A percentile compares a stretch with the other conserved stretches of the same genome.
These are phyloP conservation scores for Diabrotica virgifera DNA, from an alignment of 1,140 invertebrate genomes.

Conservation along the genomic window DNA sequence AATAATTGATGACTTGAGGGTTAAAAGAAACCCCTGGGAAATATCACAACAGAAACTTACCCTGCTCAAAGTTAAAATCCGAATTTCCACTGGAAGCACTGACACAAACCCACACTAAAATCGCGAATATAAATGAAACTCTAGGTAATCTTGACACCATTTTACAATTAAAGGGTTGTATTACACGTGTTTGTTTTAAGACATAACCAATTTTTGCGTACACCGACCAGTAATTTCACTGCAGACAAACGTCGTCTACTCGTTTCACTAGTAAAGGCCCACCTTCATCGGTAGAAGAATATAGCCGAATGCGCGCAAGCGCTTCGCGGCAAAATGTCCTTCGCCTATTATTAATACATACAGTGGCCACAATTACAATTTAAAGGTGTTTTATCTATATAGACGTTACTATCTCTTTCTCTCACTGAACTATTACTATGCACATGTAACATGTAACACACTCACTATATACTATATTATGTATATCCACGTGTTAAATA, in stretches of 20 bases:
- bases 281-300: conserved; percentile 30
- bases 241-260: conserved; percentile 27
- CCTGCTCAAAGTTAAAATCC: conserved; percentile 29
- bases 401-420: background rate
- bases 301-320: conserved; percentile 17
- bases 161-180: conserved; percentile 22
- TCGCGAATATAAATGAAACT: conserved; percentile 21
- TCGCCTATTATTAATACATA: conserved; percentile 14
- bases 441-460: too few relatives aligned
- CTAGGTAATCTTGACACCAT: conserved; percentile 33
- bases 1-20: background rate
- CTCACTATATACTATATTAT: too few relatives aligned
- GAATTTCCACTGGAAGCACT: conserved; percentile 32
- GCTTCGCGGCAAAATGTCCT: conserved; percentile 24
- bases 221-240: conserved; percentile 25
- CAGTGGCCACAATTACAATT: conserved; percentile 29
- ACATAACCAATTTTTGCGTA: conserved; percentile 39
- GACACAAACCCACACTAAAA: conserved; percentile 35
- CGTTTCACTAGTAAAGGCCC: conserved; percentile 23
- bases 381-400: conserved; percentile 26
- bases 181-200: conserved; percentile 40
- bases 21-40: conserved; percentile 4
- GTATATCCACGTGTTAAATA: too few relatives aligned
- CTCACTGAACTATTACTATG: too few relatives aligned
- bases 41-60: conserved; percentile 26